Evolutionary conservation across 2,888 invertebrate genomes (phyloP).

Genomic region (Coleophora flavipennella): DNA sequence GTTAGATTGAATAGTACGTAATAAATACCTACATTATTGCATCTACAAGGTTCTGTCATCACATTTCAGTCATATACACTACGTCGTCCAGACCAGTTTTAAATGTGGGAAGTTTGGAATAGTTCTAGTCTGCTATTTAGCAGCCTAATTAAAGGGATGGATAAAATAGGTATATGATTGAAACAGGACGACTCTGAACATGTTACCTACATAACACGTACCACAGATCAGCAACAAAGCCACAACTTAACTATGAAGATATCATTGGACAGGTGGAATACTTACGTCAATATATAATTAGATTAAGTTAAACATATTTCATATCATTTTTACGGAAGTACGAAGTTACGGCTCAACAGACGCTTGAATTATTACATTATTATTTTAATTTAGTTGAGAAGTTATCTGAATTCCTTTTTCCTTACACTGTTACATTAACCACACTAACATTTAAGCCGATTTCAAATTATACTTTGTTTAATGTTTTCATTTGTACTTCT

Average conservation of each 20-base stretch:
- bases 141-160: too few species aligned
- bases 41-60: conserved; percentile 25
- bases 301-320: conserved; percentile 9
- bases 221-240: conserved; percentile 47
- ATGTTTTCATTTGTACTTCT: conserved; percentile 59
- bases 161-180: too few species aligned
- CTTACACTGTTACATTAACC: conserved; percentile 44
- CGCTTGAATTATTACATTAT: conserved; percentile 7
- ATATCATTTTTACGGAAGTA: conserved; percentile 30
- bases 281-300: conserved; percentile 29
- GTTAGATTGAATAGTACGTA: conserved; percentile 63
- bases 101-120: too few species aligned
- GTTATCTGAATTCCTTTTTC: conserved; percentile 51
- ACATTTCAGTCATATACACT: too few species aligned
- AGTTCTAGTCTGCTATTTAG: too few species aligned
- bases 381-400: conserved; percentile 2
- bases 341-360: conserved; percentile 25
- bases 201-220: conserved; percentile 62
- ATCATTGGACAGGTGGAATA: conserved; percentile 43
- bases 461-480: conserved; percentile 51
- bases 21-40: conserved; percentile 57
- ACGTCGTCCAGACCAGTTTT: too few species aligned
- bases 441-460: conserved; percentile 51
- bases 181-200: conserved; percentile 21
- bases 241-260: conserved; percentile 33